phyloP scores from a whole-genome alignment of 2,797 vertebrate species.

The Lacerta bilineata region DNA sequence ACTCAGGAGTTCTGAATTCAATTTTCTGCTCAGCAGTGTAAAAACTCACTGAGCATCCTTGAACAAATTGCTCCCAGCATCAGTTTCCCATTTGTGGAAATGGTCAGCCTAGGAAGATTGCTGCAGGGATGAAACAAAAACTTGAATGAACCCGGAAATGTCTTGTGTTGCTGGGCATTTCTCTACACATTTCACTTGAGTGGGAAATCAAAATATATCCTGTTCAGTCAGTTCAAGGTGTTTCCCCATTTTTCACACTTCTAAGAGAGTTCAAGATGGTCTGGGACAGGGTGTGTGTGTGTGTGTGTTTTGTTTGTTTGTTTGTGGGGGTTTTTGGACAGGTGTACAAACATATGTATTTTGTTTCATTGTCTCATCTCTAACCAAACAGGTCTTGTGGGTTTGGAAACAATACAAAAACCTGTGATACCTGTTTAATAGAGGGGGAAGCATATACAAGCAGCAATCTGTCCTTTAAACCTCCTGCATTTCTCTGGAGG shows the following conservation, averaged over 20 bases:
- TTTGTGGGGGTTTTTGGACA: not conserved
- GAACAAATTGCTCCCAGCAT: not conserved
- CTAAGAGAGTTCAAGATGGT: not conserved
- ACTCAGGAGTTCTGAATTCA: not conserved
- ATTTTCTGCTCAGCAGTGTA: not conserved
- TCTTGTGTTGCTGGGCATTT: not conserved
- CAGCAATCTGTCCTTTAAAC: not conserved
- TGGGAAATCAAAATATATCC: not conserved
- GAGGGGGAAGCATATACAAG: not conserved
- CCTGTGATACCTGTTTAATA: not conserved
- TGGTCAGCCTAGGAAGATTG: not conserved
- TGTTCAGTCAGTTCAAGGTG: not conserved
- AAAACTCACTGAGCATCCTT: not conserved
- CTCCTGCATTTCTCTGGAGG: not conserved
- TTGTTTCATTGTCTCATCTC: not conserved
- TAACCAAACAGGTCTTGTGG: not conserved
- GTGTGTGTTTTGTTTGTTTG: too few relatives aligned
- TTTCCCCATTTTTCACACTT: not conserved
- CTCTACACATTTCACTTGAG: not conserved
- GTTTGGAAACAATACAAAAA: slow-evolving; percentile 1
- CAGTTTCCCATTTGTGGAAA: not conserved
- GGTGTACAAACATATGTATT: not conserved
- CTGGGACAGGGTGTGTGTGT: not conserved
- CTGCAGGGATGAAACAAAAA: not conserved
- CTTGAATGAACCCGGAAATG: not conserved